Evolutionary conservation across 2,888 invertebrate species (phyloP), one percentile per base, ranked within the genome.

Genomic region (Fragum sueziense): DNA sequence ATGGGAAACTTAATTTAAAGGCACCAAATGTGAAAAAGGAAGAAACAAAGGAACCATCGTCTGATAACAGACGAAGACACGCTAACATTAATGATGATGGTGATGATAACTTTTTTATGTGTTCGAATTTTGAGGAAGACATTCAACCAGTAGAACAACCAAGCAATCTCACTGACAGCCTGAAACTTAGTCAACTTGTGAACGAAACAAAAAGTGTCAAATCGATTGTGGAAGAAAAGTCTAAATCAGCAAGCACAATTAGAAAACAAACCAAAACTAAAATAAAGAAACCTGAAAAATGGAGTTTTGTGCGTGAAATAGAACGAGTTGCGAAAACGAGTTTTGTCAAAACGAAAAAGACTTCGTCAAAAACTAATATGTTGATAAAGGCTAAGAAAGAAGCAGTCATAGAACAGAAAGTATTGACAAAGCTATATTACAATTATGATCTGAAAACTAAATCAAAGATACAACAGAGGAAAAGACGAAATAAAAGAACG

Each of bases 81-180:
- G 25, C 27, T 9, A n/a, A 27, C 17, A 34, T 9, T 14, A 29
- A 25, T 57, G 52, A 72, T 34, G 67, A 75, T 22, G 68, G 41
- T 1, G 80, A 80, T 62, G 54, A 65, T 11, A 84, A 80, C 33
- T 80, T 80, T 59, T 84, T 84, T 47, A 74, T 76, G 75, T 75
- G 78, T 83, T 73, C 80, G 41, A 75, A 73, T 54, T 62, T 69
- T n/a, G 74, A 73, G 2, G 80, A 84, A 6, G 71, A 73, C 51
- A 4, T 57, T 20, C 29, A 67, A 3, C 62, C 54, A 11, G 41
- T 61, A 25, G 61, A 20, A 31, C 61, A 3, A 20, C 3, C 47
- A n/a, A 65, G 7, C 17, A 69, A 51, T 25, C 29, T 52, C 14
- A 69, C 52, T 0, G 52, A 69, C 22, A 69, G 51, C 22, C n/a